These are phyloP conservation scores for Hypselothyrea guttata DNA, from an alignment of 2,888 invertebrate genomes.

Conservation along the genomic window DNA sequence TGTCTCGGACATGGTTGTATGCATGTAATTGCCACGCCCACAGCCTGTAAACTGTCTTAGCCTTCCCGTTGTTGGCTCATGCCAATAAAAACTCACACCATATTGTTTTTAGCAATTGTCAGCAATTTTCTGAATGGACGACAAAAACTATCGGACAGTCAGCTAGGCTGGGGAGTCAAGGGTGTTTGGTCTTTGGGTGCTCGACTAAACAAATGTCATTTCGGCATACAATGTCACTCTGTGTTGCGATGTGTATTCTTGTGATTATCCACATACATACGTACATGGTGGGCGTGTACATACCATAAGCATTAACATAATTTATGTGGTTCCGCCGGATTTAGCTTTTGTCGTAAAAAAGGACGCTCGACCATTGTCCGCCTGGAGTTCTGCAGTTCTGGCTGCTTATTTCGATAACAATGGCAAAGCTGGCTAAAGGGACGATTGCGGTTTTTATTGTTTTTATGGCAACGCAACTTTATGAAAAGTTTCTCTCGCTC, in stretches of 20 bases:
- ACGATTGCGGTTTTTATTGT: slow-evolving; percentile 79
- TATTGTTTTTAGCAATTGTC: slow-evolving; percentile 76
- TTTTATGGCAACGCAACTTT: slow-evolving; percentile 77
- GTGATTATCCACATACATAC: slow-evolving; percentile 53
- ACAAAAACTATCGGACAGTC: slow-evolving; percentile 66
- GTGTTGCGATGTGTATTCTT: slow-evolving; percentile 64
- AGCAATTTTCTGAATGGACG: slow-evolving; percentile 73
- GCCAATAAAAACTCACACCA: too few species aligned
- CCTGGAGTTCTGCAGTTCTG: slow-evolving; percentile 52
- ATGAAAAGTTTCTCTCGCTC: slow-evolving; percentile 58
- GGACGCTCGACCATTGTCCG: slow-evolving; percentile 72
- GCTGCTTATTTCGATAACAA: slow-evolving; percentile 74
- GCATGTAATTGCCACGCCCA: slow-evolving; percentile 41
- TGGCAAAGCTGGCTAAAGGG: slow-evolving; percentile 27
- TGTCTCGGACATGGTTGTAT: slow-evolving; percentile 15
- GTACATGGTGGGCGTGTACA: slow-evolving; percentile 79
- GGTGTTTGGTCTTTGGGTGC: neutral
- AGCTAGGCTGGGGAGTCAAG: neutral
- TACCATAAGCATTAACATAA: slow-evolving; percentile 80
- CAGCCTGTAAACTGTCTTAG: neutral
- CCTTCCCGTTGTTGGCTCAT: too few species aligned
- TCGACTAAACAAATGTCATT: slow-evolving; percentile 68
- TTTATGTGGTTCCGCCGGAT: slow-evolving; percentile 81
- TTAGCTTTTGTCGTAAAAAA: slow-evolving; percentile 78
- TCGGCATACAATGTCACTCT: slow-evolving; percentile 33